These are phyloP conservation scores for Pseudochaenichthys georgianus DNA, from an alignment of 2,797 vertebrate species.

Conservation along the genomic window DNA sequence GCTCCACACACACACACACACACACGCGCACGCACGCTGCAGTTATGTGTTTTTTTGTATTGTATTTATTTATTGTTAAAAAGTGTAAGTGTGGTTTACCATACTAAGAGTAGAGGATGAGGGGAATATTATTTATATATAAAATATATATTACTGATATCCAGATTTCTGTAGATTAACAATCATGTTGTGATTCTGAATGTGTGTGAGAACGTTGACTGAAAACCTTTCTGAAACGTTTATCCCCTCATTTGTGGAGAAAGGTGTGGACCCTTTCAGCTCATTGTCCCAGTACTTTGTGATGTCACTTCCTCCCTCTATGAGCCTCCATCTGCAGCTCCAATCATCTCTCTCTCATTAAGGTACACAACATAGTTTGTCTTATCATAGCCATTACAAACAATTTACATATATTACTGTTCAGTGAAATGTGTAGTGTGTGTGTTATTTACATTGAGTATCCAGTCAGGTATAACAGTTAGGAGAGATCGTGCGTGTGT, in stretches of 20 bases:
- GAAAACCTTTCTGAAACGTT: neutral
- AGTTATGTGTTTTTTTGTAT: neutral
- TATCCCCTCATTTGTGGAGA: neutral
- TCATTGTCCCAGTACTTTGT: constrained; percentile 35
- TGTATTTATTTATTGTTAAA: too few species aligned
- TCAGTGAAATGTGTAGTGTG: constrained; percentile 44
- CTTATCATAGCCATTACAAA: constrained; percentile 74
- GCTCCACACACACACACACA: neutral
- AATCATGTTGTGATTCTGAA: neutral
- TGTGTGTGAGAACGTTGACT: neutral
- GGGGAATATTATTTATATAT: neutral
- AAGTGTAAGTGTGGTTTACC: neutral
- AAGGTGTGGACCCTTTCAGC: constrained; percentile 29
- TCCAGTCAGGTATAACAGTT: constrained; percentile 28
- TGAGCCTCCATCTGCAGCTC: constrained; percentile 45
- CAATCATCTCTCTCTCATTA: constrained; percentile 72
- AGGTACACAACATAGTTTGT: constrained; percentile 80
- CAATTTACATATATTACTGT: constrained; percentile 71
- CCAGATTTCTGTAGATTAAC: neutral
- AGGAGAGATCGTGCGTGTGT: constrained; percentile 1
- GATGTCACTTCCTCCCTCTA: constrained; percentile 25
- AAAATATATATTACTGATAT: too few species aligned
- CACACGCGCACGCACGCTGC: neutral
- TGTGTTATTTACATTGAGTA: constrained; percentile 47
- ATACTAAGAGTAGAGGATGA: neutral